Evolutionary conservation across 2,888 invertebrate genomes (phyloP).

Genomic region (Synanthedon formicaeformis): DNA sequence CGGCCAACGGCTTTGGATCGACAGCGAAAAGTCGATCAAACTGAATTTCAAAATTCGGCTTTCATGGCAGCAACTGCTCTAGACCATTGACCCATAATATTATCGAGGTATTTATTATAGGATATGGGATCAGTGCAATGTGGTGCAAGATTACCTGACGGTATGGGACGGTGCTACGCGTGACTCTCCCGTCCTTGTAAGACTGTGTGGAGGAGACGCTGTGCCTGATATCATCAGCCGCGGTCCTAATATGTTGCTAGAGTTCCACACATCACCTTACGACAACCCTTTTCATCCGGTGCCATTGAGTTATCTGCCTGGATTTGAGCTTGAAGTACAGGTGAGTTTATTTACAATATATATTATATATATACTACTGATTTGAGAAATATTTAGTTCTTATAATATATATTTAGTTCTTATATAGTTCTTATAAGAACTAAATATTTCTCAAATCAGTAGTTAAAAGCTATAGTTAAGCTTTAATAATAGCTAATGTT

Average conservation of each 20-base stretch:
- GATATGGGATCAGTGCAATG: conserved; percentile 86
- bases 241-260: conserved; percentile 81
- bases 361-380: too few relatives aligned
- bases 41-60: too few relatives aligned
- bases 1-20: too few relatives aligned
- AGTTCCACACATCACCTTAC: conserved; percentile 84
- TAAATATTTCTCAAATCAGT: not conserved
- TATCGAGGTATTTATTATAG: conserved; percentile 32
- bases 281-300: conserved; percentile 86
- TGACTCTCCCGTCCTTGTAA: conserved; percentile 78
- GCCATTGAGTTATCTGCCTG: conserved; percentile 81
- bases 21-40: too few relatives aligned
- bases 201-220: conserved; percentile 85
- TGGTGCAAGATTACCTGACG: conserved; percentile 84
- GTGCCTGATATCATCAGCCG: conserved; percentile 84
- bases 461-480: too few relatives aligned
- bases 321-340: conserved; percentile 86
- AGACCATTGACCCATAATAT: too few relatives aligned
- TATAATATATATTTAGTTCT: not conserved
- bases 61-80: too few relatives aligned
- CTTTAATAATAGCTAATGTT: too few relatives aligned
- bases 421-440: too few relatives aligned
- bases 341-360: conserved; percentile 42
- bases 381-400: too few relatives aligned
- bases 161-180: conserved; percentile 83